Evolutionary conservation across 1,140 invertebrate genomes (phyloP).

Genomic region (Drosophila lowei): DNA sequence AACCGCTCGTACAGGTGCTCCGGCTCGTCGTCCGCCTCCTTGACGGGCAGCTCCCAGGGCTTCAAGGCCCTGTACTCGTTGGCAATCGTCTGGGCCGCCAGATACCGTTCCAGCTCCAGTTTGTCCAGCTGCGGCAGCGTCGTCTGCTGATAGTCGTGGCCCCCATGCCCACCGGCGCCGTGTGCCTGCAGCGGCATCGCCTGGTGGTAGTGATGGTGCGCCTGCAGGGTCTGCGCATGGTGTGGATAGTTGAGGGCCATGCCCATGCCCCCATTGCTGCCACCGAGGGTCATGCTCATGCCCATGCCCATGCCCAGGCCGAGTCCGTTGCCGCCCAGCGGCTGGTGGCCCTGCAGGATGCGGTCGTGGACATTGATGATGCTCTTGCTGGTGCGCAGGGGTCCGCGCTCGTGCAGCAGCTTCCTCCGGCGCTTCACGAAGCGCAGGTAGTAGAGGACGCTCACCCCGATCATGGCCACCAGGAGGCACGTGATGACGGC

Average conservation of each 20-base stretch:
- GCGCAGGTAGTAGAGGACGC: slow-evolving; percentile 79
- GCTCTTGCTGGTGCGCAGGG: slow-evolving; percentile 72
- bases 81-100: slow-evolving; percentile 78
- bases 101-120: slow-evolving; percentile 79
- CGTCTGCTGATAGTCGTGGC: slow-evolving; percentile 74
- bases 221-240: slow-evolving; percentile 71
- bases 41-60: slow-evolving; percentile 80
- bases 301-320: slow-evolving; percentile 36
- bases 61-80: slow-evolving; percentile 82
- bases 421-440: slow-evolving; percentile 78
- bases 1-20: slow-evolving; percentile 83
- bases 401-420: slow-evolving; percentile 68
- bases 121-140: slow-evolving; percentile 80
- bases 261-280: slow-evolving; percentile 38
- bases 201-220: slow-evolving; percentile 55
- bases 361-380: slow-evolving; percentile 81
- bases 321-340: slow-evolving; percentile 42
- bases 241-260: slow-evolving; percentile 72
- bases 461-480: slow-evolving; percentile 74
- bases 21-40: slow-evolving; percentile 79
- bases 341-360: slow-evolving; percentile 72
- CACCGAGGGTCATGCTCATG: slow-evolving; percentile 73
- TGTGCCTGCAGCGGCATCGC: slow-evolving; percentile 69
- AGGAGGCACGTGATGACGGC: slow-evolving; percentile 76
- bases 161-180: slow-evolving; percentile 5